Percentiles rank a stretch among this genome's conserved stretches.
Evolutionary conservation across 2,888 invertebrate species (phyloP).

Genomic region (Anthrax anthrax): DNA sequence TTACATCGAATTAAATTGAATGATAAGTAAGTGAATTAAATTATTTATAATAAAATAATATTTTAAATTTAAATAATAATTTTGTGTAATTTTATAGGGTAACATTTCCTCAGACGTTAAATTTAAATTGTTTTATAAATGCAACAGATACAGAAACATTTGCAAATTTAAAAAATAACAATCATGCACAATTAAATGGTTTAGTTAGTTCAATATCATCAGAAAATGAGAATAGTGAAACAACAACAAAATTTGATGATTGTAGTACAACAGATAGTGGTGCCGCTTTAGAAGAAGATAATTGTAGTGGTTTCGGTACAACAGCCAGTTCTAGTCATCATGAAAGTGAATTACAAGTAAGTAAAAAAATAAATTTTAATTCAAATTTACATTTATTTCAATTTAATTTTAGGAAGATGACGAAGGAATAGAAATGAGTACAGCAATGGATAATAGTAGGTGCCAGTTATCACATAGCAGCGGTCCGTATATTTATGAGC

Average conservation of each 20-base stretch:
- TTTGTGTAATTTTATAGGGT: conserved; percentile 39
- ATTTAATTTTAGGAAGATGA: conserved; percentile 43
- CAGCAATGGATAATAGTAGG: conserved; percentile 27
- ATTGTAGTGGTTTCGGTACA: conserved; percentile 33
- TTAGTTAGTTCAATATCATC: conserved; percentile 24
- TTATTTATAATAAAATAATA: neutral
- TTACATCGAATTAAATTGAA: conserved; percentile 76
- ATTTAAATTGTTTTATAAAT: conserved; percentile 59
- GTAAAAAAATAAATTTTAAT: neutral
- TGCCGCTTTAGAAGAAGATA: conserved; percentile 51
- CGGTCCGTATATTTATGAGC: conserved; percentile 67
- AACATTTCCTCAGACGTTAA: conserved; percentile 63
- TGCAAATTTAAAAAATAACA: conserved; percentile 13
- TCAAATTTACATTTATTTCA: neutral
- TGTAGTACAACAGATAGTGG: conserved; percentile 54
- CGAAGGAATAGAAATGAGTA: conserved; percentile 52
- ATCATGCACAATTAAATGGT: conserved; percentile 19
- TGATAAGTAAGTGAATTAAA: conserved; percentile 50
- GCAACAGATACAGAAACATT: conserved; percentile 18
- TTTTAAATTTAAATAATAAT: too few species aligned
- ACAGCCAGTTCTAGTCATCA: conserved; percentile 31
- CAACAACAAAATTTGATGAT: conserved; percentile 42
- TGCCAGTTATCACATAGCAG: conserved; percentile 20
- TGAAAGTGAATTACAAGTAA: conserved; percentile 26
- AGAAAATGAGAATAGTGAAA: conserved; percentile 34